These are phyloP conservation scores for Athene cunicularia DNA, from an alignment of 2,113 vertebrate genomes.

Conservation along the genomic window DNA sequence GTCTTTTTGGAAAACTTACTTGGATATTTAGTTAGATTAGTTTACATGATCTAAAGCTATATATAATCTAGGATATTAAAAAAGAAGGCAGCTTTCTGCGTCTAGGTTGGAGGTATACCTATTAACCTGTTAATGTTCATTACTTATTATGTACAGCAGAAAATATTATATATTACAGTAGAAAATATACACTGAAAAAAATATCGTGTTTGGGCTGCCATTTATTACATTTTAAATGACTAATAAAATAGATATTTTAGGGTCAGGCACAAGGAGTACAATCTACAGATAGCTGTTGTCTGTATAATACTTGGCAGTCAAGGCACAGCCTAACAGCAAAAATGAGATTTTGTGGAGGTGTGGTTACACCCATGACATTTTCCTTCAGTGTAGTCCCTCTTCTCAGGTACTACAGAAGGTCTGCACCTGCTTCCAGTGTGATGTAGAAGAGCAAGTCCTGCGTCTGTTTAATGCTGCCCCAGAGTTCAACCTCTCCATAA, in stretches of 20 bases:
- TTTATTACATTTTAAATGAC: background rate
- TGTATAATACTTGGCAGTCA: background rate
- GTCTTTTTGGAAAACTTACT: background rate
- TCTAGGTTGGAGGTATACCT: background rate
- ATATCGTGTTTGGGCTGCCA: accelerated
- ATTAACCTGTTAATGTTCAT: background rate
- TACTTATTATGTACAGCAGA: background rate
- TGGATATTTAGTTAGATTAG: background rate
- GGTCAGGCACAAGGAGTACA: background rate
- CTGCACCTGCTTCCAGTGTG: background rate
- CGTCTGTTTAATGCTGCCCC: background rate
- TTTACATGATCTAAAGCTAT: background rate
- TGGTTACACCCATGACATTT: background rate
- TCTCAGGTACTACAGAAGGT: background rate
- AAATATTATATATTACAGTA: background rate
- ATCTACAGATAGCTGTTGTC: background rate
- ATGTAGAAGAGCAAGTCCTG: background rate
- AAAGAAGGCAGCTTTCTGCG: background rate
- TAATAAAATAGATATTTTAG: background rate
- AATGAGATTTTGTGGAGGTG: background rate
- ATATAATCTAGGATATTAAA: background rate
- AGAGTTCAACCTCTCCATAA: background rate
- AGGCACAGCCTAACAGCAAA: background rate
- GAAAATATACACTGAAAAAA: background rate
- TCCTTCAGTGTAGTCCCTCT: background rate